Evolutionary conservation across 1,140 invertebrate species (phyloP).

Genomic region (Aleiodes sp.): DNA sequence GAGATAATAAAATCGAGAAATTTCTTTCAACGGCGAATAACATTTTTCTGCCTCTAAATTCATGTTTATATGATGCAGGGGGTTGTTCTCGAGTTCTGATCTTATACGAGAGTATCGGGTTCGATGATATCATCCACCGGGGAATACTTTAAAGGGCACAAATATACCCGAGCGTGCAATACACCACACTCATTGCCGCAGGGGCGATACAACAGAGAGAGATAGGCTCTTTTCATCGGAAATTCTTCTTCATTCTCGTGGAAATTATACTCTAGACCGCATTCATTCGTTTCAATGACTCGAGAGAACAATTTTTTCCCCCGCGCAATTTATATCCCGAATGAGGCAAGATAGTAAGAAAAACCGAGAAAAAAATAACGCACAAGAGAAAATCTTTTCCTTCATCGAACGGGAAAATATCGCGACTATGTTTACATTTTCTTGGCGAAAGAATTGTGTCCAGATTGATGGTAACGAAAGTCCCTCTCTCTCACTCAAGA

Average conservation of each 20-base stretch:
- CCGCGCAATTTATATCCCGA: background rate
- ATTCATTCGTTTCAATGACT: constrained; percentile 17
- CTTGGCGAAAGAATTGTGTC: background rate
- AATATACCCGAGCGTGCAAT: background rate
- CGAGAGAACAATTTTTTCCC: background rate
- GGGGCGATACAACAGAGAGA: background rate
- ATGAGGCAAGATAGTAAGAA: no score
- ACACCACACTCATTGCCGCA: background rate
- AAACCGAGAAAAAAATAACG: background rate
- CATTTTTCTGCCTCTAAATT: background rate
- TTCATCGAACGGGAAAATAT: background rate
- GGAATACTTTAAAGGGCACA: background rate
- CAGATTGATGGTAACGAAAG: background rate
- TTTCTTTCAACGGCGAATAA: no score
- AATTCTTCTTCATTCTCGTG: constrained; percentile 20
- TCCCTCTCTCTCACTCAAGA: no score
- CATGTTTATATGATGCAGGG: background rate
- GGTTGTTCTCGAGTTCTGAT: background rate
- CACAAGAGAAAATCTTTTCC: background rate
- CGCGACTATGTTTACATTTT: background rate
- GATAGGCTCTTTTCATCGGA: constrained; percentile 23
- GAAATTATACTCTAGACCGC: constrained; percentile 10
- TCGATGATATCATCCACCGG: background rate
- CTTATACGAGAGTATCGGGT: background rate
- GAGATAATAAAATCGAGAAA: background rate